Evolutionary conservation across 1,140 invertebrate species (phyloP).

Genomic region (Drosophila mauritiana): DNA sequence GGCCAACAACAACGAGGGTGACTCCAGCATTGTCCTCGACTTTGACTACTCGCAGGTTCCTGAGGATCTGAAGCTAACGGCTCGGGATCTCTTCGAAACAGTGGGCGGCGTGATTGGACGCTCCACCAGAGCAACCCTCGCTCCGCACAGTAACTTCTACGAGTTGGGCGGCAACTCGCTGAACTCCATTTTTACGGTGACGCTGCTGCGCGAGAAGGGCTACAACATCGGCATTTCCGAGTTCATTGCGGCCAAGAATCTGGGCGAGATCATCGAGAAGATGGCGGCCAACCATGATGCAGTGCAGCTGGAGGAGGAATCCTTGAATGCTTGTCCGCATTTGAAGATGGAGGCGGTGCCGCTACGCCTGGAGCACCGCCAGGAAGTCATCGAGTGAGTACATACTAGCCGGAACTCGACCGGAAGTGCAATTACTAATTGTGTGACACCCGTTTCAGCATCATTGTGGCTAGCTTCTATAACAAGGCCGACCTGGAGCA

Average conservation of each 20-base stretch:
- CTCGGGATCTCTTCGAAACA: constrained; percentile 89
- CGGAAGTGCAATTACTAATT: background rate
- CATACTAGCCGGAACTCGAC: too few species aligned
- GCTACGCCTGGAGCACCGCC: constrained; percentile 87
- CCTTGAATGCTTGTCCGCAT: constrained; percentile 67
- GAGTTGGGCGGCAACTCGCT: constrained; percentile 94
- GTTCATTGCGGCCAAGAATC: constrained; percentile 90
- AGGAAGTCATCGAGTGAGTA: constrained; percentile 86
- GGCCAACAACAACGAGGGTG: constrained; percentile 86
- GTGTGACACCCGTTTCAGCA: constrained; percentile 86
- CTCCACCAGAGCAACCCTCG: constrained; percentile 86
- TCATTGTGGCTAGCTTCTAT: constrained; percentile 93
- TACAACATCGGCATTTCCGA: constrained; percentile 92
- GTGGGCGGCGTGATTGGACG: constrained; percentile 89
- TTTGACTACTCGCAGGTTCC: constrained; percentile 88
- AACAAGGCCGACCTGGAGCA: constrained; percentile 93
- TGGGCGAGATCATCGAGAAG: constrained; percentile 88
- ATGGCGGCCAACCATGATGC: constrained; percentile 83
- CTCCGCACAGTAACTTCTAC: constrained; percentile 90
- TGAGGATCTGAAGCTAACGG: constrained; percentile 86
- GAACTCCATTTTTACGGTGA: constrained; percentile 93
- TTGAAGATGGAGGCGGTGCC: constrained; percentile 86
- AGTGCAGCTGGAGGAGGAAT: constrained; percentile 67
- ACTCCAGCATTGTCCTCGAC: constrained; percentile 84
- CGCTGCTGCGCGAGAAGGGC: constrained; percentile 90